phyloP scores from a whole-genome alignment of 2,113 vertebrate species.

The Vulpes vulpes region DNA sequence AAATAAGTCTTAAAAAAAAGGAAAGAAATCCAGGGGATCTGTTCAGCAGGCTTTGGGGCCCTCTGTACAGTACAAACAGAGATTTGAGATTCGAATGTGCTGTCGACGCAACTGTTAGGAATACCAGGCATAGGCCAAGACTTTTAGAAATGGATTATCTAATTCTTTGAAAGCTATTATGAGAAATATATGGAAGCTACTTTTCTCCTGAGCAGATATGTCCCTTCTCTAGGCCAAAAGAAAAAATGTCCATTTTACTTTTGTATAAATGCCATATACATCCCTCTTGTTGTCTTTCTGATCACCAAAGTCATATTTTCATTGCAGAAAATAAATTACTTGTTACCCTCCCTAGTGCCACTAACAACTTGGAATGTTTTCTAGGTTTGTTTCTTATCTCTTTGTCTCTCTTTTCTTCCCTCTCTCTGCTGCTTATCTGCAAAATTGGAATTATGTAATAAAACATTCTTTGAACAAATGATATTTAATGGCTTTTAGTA shows the following conservation, averaged over 20 bases:
- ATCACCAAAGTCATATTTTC: neutral
- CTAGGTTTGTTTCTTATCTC: neutral
- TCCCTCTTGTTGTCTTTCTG: neutral
- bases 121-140: neutral
- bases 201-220: neutral
- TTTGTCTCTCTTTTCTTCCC: neutral
- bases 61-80: neutral
- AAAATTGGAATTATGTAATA: neutral
- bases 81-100: neutral
- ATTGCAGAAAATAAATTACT: neutral
- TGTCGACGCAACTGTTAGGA: neutral
- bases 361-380: neutral
- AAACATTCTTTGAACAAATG: neutral
- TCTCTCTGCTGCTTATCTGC: neutral
- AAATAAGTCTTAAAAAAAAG: neutral
- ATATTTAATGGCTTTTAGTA: neutral
- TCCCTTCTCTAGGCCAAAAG: neutral
- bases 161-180: neutral
- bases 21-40: neutral
- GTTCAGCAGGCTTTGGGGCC: neutral
- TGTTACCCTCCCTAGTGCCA: neutral
- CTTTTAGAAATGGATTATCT: neutral
- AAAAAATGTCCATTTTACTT: conserved; percentile 1
- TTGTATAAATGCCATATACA: neutral
- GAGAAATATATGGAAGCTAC: neutral